Evolutionary conservation across 2,797 vertebrate genomes (phyloP).

Genomic region (Parambassis ranga): DNA sequence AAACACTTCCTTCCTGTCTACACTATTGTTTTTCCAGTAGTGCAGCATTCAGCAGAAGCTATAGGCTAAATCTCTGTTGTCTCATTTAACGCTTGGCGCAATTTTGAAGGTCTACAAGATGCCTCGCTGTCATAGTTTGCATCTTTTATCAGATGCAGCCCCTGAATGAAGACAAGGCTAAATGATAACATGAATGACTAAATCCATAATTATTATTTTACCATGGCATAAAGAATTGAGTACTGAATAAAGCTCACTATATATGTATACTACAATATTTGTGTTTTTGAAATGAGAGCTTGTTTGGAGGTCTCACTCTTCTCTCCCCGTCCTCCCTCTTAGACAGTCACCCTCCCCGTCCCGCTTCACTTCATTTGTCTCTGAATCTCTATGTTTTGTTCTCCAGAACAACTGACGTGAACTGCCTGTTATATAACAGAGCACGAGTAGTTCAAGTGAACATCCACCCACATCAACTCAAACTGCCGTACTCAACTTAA

Average conservation of each 20-base stretch:
- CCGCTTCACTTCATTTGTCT: slow-evolving; percentile 5
- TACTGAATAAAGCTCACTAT: too few relatives aligned
- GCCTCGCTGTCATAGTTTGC: too few relatives aligned
- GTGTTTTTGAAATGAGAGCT: not conserved
- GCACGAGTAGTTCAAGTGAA: slow-evolving; percentile 15
- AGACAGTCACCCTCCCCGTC: not conserved
- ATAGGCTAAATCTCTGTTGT: too few relatives aligned
- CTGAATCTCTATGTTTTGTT: slow-evolving; percentile 14
- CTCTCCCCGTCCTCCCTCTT: not conserved
- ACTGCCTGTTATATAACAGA: slow-evolving; percentile 32
- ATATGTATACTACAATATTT: too few relatives aligned
- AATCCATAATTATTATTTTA: not conserved
- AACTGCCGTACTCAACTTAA: not conserved
- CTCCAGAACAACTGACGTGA: not conserved
- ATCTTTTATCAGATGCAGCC: too few relatives aligned
- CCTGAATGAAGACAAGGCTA: not conserved
- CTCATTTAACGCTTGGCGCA: too few relatives aligned
- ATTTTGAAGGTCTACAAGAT: too few relatives aligned
- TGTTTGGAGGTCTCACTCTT: not conserved
- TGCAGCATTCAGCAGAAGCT: too few relatives aligned
- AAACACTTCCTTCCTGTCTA: too few relatives aligned
- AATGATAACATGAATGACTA: not conserved
- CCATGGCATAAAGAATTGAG: too few relatives aligned
- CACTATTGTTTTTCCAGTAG: too few relatives aligned
- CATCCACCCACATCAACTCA: slow-evolving; percentile 31